Base-by-base conservation (phyloP, 2,797 vertebrate species). In the Amazona ochrocephala region DNA sequence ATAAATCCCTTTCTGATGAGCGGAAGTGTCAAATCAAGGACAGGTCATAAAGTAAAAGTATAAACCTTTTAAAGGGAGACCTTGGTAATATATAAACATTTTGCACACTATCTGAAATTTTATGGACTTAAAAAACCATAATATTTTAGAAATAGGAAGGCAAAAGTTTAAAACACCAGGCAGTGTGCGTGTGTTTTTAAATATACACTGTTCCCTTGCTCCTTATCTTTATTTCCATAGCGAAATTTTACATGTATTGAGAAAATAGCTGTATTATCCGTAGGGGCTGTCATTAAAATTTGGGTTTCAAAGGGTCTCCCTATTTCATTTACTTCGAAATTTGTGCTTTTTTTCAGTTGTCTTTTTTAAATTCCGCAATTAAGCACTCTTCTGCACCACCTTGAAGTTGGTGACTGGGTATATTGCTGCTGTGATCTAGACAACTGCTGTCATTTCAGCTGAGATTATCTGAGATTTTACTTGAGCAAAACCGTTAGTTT, bases 1-100 rank as follows among this genome's bases (percentile, higher is more conserved):
- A 98, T 98, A 98, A 98, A 98, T 98, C 98, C 98, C 97, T 98
- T 98, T 98, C 98, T 98, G 98, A 98, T 98, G 98, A 98, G 97
- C 97, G 98, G 98, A 98, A 98, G 98, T 98, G 98, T 98, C 98
- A 98, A 97, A 98, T 98, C 98, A 98, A 98, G 98, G 98, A 98
- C 98, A 98, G 98, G 98, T 98, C 98, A 98, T 98, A 98, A 98
- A 98, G 97, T 97, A 98, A 98, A 98, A 98, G 98, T 98, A 98
- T 98, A 98, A 98, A 98, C 97, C 98, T 98, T 98, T 98, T 98
- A 98, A 98, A 98, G 97, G 97, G 97, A 97, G 98, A 97, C 98
- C 98, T 98, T 97, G 97, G 97, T 98, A 97, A 97, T 98, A 98
- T 98, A 98, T 98, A 98, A 98, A 98, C 97, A 98, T 98, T 98